Evolutionary conservation across 2,797 vertebrate species (phyloP), one percentile per base, ranked within the genome.

Genomic region (Chelidonichthys spinosus): DNA sequence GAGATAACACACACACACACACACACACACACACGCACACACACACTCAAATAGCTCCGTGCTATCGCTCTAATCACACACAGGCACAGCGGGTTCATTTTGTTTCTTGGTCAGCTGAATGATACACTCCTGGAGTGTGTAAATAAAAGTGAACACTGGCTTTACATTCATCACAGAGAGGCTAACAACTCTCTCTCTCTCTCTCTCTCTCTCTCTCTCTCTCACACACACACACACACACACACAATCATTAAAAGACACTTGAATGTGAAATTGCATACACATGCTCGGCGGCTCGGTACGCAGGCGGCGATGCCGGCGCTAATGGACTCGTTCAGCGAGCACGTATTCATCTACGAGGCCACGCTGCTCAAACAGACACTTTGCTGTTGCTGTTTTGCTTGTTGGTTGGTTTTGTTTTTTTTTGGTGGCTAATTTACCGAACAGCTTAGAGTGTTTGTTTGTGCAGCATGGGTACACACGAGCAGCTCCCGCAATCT

Each of bases 1-100:
- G 84, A 94, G 90, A 94, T 91, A 94, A 92, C 67, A 76, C 44
- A 83, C 62, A 80, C 76, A 85, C 84, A 84, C 74, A 76, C 74
- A 85, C 76, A 74, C 76, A 73, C 65, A 15, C 88, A 76, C 82
- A 85, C 84, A 84, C 74, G 74, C 74, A 85, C 76, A 74, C 76
- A 73, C 65, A 15, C 88, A 76, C 82, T 52, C 56, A 60, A 43
- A 68, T 5, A 69, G 25, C 36, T 61, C 11, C 11, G 32, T 4
- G 52, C 32, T 53, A 53, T 53, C 25, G 18, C 50, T 33, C 11
- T 32, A 53, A 53, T 53, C 66, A 64, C 68, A 66, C 52, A 62
- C 43, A 52, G 14, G 25, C 25, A 25, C 25, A 47, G 60, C 15
- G 62, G 74, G 66, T 79, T 85, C 69, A 85, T 86, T 76, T 44